Evolutionary conservation across 2,113 vertebrate species (phyloP).

Genomic region (Brachyhypopomus gauderio): DNA sequence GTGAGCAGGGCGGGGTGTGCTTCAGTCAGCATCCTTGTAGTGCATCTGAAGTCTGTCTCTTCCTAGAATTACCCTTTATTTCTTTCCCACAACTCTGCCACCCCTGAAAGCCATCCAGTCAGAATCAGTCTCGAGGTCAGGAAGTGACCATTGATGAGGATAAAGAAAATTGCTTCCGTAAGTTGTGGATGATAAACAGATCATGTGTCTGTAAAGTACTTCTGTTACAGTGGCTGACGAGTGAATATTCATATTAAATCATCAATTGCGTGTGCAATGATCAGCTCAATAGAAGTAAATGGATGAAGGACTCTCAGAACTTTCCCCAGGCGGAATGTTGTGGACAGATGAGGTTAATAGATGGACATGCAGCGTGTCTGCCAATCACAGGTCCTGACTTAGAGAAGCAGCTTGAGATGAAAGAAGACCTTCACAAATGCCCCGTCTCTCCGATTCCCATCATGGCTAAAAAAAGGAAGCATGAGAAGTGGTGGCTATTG

Average conservation of each 20-base stretch:
- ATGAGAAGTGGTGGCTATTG: slow-evolving; percentile 52
- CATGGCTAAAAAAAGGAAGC: slow-evolving; percentile 59
- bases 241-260: too few relatives aligned
- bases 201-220: too few relatives aligned
- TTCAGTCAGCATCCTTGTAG: background rate
- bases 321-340: background rate
- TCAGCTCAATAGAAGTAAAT: background rate
- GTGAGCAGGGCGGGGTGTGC: background rate
- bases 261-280: too few relatives aligned
- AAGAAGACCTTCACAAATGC: slow-evolving; percentile 52
- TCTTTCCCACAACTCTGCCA: too few relatives aligned
- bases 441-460: slow-evolving; percentile 50
- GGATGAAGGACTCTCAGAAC: background rate
- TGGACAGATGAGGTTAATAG: slow-evolving; percentile 18
- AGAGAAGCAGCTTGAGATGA: slow-evolving; percentile 41
- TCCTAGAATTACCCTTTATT: too few relatives aligned
- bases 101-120: too few relatives aligned
- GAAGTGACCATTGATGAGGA: too few relatives aligned
- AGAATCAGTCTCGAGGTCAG: too few relatives aligned
- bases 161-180: too few relatives aligned
- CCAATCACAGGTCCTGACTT: slow-evolving; percentile 43
- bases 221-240: too few relatives aligned
- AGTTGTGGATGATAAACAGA: too few relatives aligned
- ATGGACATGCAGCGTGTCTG: slow-evolving; percentile 25
- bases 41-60: too few relatives aligned